These are phyloP conservation scores for Allygus modestus DNA, from an alignment of 2,888 invertebrate genomes.

Conservation along the genomic window DNA sequence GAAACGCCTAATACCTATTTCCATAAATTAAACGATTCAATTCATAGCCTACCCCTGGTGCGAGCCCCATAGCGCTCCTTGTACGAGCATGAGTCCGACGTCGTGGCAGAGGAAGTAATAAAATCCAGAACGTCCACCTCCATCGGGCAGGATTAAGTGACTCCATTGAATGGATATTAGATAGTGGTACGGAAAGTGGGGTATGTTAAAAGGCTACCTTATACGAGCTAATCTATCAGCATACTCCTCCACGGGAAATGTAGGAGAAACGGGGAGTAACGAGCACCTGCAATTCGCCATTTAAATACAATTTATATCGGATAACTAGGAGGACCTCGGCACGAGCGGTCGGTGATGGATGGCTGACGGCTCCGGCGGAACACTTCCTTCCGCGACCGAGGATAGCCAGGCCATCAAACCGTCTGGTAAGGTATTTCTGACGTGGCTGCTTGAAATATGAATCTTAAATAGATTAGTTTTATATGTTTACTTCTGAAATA, in stretches of 20 bases:
- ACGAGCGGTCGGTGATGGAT: conserved; percentile 33
- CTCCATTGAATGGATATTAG: conserved; percentile 59
- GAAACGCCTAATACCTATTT: too few relatives aligned
- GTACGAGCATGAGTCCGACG: neutral
- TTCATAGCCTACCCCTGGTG: neutral
- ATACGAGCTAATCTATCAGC: conserved; percentile 59
- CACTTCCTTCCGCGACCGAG: neutral
- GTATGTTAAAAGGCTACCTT: conserved; percentile 60
- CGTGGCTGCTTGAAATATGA: too few relatives aligned
- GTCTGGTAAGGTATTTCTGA: too few relatives aligned
- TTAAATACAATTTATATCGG: conserved; percentile 59
- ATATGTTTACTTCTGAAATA: too few relatives aligned
- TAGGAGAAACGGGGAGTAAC: conserved; percentile 26
- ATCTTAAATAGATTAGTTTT: too few relatives aligned
- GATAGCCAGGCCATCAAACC: too few relatives aligned
- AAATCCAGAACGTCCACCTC: conserved; percentile 44
- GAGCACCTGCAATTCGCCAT: conserved; percentile 50
- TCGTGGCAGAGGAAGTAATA: conserved; percentile 31
- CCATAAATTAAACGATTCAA: too few relatives aligned
- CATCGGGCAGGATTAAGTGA: conserved; percentile 42
- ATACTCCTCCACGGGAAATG: conserved; percentile 39
- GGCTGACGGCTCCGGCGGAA: neutral
- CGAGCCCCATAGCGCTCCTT: conserved; percentile 5
- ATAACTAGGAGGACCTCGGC: conserved; percentile 37
- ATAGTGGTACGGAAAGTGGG: conserved; percentile 47